Conservation (phyloP, 2,113 vertebrate species). For the Gallinago media region DNA sequence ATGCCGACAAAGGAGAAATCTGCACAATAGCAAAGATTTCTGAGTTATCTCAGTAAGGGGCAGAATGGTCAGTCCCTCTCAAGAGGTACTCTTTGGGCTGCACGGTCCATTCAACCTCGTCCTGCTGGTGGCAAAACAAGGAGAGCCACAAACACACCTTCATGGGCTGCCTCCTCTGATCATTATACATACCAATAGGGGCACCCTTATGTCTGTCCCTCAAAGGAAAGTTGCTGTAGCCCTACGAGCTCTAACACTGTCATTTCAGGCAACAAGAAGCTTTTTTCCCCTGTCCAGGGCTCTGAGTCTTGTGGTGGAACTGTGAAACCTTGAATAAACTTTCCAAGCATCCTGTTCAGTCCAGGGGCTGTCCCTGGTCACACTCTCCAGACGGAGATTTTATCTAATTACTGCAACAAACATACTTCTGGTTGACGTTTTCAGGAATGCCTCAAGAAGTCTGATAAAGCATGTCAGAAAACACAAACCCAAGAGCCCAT, state of each 20-base stretch:
- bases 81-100: not conserved
- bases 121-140: not conserved
- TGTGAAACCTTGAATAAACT: not conserved
- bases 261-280: not conserved
- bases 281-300: not conserved
- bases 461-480: conserved; percentile 2
- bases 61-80: not conserved
- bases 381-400: not conserved
- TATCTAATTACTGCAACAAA: not conserved
- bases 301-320: not conserved
- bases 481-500: not conserved
- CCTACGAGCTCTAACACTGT: not conserved
- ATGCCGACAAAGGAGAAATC: not conserved
- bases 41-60: not conserved
- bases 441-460: not conserved
- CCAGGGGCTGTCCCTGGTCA: fast-evolving
- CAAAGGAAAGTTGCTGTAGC: not conserved
- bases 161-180: not conserved
- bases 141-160: not conserved
- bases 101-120: not conserved
- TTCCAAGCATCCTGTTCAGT: not conserved
- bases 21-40: not conserved
- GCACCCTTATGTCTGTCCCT: not conserved
- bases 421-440: not conserved
- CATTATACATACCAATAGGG: not conserved